Evolutionary conservation across 2,113 vertebrate genomes (phyloP).

Genomic region (Psephotus haematonotus): DNA sequence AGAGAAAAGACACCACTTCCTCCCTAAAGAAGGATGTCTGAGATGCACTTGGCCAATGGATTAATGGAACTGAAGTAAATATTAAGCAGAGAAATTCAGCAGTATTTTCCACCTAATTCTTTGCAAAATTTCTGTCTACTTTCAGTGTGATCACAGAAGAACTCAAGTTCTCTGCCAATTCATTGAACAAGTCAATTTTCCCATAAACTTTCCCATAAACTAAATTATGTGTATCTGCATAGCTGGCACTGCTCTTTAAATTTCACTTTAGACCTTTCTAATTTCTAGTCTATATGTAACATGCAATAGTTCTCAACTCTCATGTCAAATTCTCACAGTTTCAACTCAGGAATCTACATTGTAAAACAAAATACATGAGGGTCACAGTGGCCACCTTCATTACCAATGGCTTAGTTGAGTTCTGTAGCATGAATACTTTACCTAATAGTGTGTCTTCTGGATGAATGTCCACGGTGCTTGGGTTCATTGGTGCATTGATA

Average conservation of each 20-base stretch:
- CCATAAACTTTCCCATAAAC: background rate
- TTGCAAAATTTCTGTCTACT: background rate
- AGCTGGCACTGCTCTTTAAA: background rate
- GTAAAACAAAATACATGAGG: background rate
- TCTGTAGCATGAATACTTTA: conserved; percentile 31
- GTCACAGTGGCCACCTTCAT: background rate
- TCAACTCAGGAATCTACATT: background rate
- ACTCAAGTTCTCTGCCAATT: background rate
- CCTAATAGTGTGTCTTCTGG: conserved; percentile 91
- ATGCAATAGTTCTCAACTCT: background rate
- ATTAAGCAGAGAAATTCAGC: background rate
- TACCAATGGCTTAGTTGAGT: background rate
- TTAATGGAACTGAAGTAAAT: background rate
- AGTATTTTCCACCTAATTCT: background rate
- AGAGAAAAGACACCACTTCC: background rate
- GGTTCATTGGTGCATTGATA: conserved; percentile 88
- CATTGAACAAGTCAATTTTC: background rate
- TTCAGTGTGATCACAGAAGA: background rate
- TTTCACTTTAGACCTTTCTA: background rate
- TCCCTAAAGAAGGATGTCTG: background rate
- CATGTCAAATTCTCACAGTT: background rate
- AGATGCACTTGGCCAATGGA: background rate
- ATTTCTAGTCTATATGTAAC: background rate
- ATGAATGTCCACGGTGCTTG: conserved; percentile 79
- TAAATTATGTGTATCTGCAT: background rate